phyloP scores from a whole-genome alignment of 1,140 invertebrate species.

The Wasmannia auropunctata region DNA sequence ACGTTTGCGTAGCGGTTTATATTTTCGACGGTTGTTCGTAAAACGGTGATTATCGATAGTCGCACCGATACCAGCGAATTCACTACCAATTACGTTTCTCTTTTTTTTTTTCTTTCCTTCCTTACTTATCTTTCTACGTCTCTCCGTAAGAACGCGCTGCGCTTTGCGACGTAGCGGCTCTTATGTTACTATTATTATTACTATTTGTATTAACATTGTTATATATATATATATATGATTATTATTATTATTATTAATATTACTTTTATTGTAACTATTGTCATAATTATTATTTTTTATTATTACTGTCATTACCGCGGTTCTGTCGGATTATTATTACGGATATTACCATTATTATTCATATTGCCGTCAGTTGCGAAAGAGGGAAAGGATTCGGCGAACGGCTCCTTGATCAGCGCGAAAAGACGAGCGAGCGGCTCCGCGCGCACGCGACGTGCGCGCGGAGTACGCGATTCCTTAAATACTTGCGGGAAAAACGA shows the following conservation, averaged over 20 bases:
- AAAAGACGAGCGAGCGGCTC: slow-evolving; percentile 9
- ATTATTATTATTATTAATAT: slow-evolving; percentile 20
- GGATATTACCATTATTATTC: slow-evolving; percentile 80
- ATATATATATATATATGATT: slow-evolving; percentile 49
- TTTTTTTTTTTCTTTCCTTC: slow-evolving; percentile 18
- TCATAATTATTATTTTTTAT: slow-evolving; percentile 48
- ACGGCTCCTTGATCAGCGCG: not conserved
- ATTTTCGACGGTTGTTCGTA: slow-evolving; percentile 44
- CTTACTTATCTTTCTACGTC: no score
- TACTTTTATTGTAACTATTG: slow-evolving; percentile 53
- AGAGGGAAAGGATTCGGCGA: slow-evolving; percentile 30
- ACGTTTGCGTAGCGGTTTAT: slow-evolving; percentile 44
- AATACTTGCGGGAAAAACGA: not conserved
- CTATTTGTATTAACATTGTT: slow-evolving; percentile 51
- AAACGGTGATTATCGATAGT: slow-evolving; percentile 40
- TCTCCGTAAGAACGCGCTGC: not conserved
- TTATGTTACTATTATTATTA: slow-evolving; percentile 51
- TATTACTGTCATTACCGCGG: slow-evolving; percentile 61
- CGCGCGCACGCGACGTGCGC: not conserved
- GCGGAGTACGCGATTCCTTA: not conserved
- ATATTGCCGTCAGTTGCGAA: slow-evolving; percentile 9
- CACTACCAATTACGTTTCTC: slow-evolving; percentile 11
- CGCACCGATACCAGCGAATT: slow-evolving; percentile 43
- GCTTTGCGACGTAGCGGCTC: slow-evolving; percentile 1
- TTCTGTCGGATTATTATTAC: slow-evolving; percentile 73